phyloP scores from a whole-genome alignment of 1,140 invertebrate species.

The Neotoxoptera formosana region DNA sequence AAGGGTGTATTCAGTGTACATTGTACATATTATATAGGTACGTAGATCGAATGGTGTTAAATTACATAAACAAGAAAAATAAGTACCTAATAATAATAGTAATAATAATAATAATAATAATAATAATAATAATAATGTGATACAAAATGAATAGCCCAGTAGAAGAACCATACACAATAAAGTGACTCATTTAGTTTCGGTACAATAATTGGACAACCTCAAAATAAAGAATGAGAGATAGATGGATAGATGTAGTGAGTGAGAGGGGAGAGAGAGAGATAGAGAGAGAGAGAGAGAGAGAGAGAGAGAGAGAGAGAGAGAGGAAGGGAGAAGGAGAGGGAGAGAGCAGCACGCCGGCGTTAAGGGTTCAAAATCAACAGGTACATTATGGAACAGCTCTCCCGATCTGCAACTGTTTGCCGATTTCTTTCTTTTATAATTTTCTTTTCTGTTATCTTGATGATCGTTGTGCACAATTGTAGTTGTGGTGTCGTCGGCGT shows the following conservation, averaged over 20 bases:
- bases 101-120: too few species aligned
- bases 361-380: conserved; percentile 51
- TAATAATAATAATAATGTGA: background rate
- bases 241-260: background rate
- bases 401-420: conserved; percentile 1
- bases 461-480: background rate
- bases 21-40: background rate
- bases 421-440: conserved; percentile 29
- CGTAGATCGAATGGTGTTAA: background rate
- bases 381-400: conserved; percentile 43
- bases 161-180: background rate
- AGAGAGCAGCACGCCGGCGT: background rate
- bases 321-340: background rate
- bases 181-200: background rate
- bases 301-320: background rate
- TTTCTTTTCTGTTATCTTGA: background rate
- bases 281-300: background rate
- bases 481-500: background rate
- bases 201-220: background rate
- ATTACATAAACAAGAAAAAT: background rate
- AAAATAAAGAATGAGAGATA: background rate
- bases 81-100: background rate
- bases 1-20: background rate
- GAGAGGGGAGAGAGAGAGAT: background rate
- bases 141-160: background rate